Evolutionary conservation across 2,888 invertebrate species (phyloP).

Genomic region (Lepidocyrtoides sp.): DNA sequence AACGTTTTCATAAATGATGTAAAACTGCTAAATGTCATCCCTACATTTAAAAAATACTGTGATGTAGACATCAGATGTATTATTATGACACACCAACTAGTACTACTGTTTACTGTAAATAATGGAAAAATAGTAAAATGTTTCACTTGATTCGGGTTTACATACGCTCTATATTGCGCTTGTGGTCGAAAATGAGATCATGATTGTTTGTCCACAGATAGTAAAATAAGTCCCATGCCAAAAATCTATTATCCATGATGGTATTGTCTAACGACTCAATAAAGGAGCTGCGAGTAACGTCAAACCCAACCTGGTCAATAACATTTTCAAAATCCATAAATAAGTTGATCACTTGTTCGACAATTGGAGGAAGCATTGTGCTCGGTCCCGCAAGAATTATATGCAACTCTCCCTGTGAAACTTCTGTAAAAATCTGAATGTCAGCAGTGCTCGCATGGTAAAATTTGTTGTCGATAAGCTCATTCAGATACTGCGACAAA

Average conservation of each 20-base stretch:
- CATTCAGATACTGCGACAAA: constrained; percentile 45
- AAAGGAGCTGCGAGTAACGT: constrained; percentile 44
- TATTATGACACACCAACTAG: no score
- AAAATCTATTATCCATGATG: constrained; percentile 63
- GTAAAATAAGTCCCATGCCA: constrained; percentile 72
- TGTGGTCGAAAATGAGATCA: constrained; percentile 62
- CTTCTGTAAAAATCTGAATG: constrained; percentile 48
- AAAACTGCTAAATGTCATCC: constrained; percentile 61
- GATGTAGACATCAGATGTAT: no score
- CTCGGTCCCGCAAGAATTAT: constrained; percentile 53
- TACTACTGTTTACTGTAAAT: no score
- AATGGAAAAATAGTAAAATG: no score
- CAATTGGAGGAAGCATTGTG: constrained; percentile 49
- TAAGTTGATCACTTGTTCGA: constrained; percentile 29
- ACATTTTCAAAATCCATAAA: constrained; percentile 66
- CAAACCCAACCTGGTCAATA: constrained; percentile 44
- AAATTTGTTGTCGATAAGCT: constrained; percentile 70
- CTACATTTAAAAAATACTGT: constrained; percentile 5
- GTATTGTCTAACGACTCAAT: constrained; percentile 66
- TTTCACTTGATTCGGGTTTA: neutral
- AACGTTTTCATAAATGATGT: constrained; percentile 58
- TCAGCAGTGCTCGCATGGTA: constrained; percentile 55
- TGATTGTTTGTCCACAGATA: constrained; percentile 74
- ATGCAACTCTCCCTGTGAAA: constrained; percentile 67
- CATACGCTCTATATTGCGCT: constrained; percentile 51